Base-by-base conservation (phyloP, 2,113 vertebrate species). In the Pycnonotus jocosus region DNA sequence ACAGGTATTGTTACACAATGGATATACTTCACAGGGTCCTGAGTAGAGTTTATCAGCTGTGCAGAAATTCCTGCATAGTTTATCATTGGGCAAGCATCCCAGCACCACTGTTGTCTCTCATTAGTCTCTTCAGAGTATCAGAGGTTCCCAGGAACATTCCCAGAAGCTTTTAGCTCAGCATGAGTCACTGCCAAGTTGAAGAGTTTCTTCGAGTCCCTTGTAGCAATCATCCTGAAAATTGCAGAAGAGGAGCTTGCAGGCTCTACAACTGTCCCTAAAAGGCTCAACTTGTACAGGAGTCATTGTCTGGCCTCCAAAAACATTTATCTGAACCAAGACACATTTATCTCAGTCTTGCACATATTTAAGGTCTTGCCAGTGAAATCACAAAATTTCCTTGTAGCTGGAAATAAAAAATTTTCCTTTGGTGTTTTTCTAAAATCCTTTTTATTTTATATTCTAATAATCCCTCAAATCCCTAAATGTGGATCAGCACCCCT, bases 91-190 rank as follows among this genome's bases (percentile, higher is more conserved):
- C 86, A 96, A 91, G 66, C 88, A 61, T 93, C 92, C 88, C 95
- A 95, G 69, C 31, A n/a, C 31, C 60, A 84, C 57, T 17, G 83
- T 42, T 91, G 91, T 92, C 92, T 92, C 94, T 86, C 1, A 0
- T 77, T 88, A 47, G 64, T 37, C 51, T 93, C 86, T 92, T 94
- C 81, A 89, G 76, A 90, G 82, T 81, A 90, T 83, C 91, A 92
- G 93, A 93, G 57, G 89, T 91, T 96, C 95, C 94, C 92, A 95
- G 69, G 77, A 95, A 92, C 27, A 77, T 73, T 84, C 89, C 72
- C 93, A 93, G 83, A 81, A 91, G 91, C 86, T 95, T 96, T 92
- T 69, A 81, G 88, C 61, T 95, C 77, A 68, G 73, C 2, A 7
- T 7, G 3, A 92, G 40, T 91, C 94, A 68, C 80, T 93, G 88